Evolutionary conservation across 2,888 invertebrate genomes (phyloP).

Genomic region (Drosophila mettleri): DNA sequence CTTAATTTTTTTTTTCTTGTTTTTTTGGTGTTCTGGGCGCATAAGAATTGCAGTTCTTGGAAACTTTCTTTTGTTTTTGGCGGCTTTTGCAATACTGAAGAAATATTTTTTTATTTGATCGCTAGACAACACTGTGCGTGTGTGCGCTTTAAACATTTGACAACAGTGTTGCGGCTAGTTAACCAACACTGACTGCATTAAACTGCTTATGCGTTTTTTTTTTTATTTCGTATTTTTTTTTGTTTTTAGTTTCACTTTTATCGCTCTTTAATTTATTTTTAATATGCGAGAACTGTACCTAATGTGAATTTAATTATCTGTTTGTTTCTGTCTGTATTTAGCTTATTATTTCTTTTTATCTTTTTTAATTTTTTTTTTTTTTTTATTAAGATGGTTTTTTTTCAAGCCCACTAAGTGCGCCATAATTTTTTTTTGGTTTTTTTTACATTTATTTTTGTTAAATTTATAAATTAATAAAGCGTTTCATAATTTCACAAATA

Average conservation of each 20-base stretch:
- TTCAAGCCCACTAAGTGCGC: constrained; percentile 72
- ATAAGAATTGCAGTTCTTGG: constrained; percentile 44
- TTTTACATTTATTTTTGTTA: constrained; percentile 36
- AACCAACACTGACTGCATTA: constrained; percentile 30
- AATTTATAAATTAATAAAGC: constrained; percentile 80
- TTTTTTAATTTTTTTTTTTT: constrained; percentile 27
- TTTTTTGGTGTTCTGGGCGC: constrained; percentile 25
- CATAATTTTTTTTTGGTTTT: constrained; percentile 54
- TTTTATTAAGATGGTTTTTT: constrained; percentile 47
- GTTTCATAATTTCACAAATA: constrained; percentile 68
- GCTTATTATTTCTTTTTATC: constrained; percentile 20
- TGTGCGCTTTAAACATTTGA: constrained; percentile 26
- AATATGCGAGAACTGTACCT: constrained; percentile 22
- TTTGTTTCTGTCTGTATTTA: constrained; percentile 35
- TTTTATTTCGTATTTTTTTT: background rate
- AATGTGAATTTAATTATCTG: constrained; percentile 18
- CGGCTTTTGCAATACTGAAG: constrained; percentile 42
- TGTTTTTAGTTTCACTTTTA: constrained; percentile 6
- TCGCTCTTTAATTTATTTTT: background rate
- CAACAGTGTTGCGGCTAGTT: constrained; percentile 25
- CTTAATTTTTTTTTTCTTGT: background rate
- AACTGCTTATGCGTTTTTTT: constrained; percentile 5
- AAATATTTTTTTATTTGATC: constrained; percentile 4
- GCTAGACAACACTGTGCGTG: constrained; percentile 6
- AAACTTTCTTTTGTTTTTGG: constrained; percentile 20